phyloP scores from a whole-genome alignment of 2,113 vertebrate genomes.

The Brevimyrus niger region DNA sequence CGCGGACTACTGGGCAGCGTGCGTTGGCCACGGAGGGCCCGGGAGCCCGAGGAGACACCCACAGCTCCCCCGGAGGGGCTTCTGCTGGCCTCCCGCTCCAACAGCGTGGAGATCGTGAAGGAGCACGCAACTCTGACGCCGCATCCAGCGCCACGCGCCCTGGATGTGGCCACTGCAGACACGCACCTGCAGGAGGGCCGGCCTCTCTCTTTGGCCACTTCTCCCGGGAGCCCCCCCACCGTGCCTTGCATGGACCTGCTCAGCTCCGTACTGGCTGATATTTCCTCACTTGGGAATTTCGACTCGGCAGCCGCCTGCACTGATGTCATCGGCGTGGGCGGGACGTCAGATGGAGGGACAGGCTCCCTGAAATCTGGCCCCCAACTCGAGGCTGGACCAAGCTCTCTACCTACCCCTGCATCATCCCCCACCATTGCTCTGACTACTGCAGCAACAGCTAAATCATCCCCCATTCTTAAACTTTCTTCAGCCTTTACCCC shows the following conservation, averaged over 20 bases:
- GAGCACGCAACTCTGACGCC: constrained; percentile 60
- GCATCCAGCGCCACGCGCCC: constrained; percentile 40
- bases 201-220: constrained; percentile 5
- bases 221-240: constrained; percentile 64
- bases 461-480: neutral
- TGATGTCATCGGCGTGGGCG: constrained; percentile 76
- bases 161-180: constrained; percentile 13
- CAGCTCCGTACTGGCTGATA: constrained; percentile 91
- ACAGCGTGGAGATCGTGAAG: constrained; percentile 85
- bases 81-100: constrained; percentile 65
- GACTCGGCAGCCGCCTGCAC: constrained; percentile 88
- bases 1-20: constrained; percentile 76
- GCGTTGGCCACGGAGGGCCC: constrained; percentile 70
- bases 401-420: neutral
- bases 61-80: constrained; percentile 63
- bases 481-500: neutral
- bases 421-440: neutral
- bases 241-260: constrained; percentile 74
- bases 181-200: neutral
- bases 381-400: neutral
- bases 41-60: constrained; percentile 58
- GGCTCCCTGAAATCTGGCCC: neutral
- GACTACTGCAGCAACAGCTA: neutral
- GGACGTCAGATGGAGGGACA: constrained; percentile 47
- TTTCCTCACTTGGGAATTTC: constrained; percentile 97